Percentiles rank a stretch among this genome's conserved stretches.
Conservation (phyloP, 2,113 vertebrate genomes). For the Pandion haliaetus region DNA sequence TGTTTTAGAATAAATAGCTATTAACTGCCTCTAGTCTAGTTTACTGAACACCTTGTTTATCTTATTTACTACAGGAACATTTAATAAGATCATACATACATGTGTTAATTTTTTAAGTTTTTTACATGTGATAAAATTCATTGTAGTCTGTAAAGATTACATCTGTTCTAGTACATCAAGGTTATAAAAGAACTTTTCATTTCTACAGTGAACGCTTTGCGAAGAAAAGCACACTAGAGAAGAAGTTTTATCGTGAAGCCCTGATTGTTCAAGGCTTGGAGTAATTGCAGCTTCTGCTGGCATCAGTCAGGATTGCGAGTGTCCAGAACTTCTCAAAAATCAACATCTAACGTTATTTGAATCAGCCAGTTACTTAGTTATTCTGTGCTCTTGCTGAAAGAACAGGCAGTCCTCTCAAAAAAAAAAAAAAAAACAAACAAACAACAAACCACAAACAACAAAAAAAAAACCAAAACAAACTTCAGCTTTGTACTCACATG, state of each 20-base stretch:
- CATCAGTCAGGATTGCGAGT: neutral
- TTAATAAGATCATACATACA: neutral
- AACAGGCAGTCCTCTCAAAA: neutral
- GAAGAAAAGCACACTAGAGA: neutral
- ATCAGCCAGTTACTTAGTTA: neutral
- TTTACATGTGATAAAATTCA: neutral
- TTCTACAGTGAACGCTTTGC: neutral
- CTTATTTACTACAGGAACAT: neutral
- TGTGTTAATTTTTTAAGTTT: neutral
- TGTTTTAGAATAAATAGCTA: neutral
- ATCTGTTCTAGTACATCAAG: neutral
- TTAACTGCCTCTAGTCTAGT: neutral
- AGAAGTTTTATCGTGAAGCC: neutral
- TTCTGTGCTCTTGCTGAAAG: neutral
- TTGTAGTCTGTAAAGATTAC: neutral
- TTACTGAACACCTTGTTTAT: neutral
- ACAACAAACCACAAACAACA: neutral
- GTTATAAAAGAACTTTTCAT: constrained; percentile 12
- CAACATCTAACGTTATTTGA: neutral
- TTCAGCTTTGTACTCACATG: neutral
- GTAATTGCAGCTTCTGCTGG: neutral
- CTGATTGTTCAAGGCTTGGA: neutral
- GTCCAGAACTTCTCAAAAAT: neutral
- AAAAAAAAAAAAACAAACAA: neutral
- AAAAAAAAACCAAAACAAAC: neutral